Base-by-base conservation (phyloP, 2,797 vertebrate species). In the Argentina silus region DNA sequence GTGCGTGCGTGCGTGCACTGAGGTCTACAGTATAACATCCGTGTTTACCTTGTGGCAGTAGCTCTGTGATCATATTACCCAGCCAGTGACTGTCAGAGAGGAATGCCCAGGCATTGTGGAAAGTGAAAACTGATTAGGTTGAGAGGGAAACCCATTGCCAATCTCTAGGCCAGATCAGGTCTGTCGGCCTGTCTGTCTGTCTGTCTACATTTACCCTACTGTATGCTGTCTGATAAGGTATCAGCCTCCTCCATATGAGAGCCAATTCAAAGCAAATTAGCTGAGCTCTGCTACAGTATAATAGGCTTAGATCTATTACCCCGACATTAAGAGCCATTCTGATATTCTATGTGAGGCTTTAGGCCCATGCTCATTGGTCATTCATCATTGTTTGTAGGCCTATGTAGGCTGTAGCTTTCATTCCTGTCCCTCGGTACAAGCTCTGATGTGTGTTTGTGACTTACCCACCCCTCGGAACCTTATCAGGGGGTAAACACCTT, bases 1-100 rank as follows among this genome's bases (percentile, higher is more conserved):
- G 60, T 42, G 14, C 9, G 11, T 4, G n/a, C 6, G 44, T 15
- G n/a, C 23, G 2, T 68, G 67, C 42, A 7, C 2, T n/a, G 15
- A 4, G 23, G 48, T 57, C 70, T 48, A 7, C 15, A 55, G 2
- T 5, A 2, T 5, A 55, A 57, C 85, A 87, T 86, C 83, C 84
- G 85, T 89, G 79, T 89, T 89, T 83, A 85, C 78, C 78, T 51
- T 36, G 15, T 43, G n/a, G 51, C 47, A 9, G 2, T 10, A 56
- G 62, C 74, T 44, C 9, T 53, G 48, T 72, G 59, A 23, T 67
- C 67, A 50, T 21, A 51, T 85, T 56, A 78, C 15, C 21, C 59
- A 42, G 19, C 63, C 72, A 75, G 73, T 80, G 72, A 74, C 81
- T 72, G 10, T 51, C 15, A 17, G 44, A 42, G 23, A 19, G 15